phyloP scores from a whole-genome alignment of 2,888 invertebrate species.

The Baronia brevicornis region DNA sequence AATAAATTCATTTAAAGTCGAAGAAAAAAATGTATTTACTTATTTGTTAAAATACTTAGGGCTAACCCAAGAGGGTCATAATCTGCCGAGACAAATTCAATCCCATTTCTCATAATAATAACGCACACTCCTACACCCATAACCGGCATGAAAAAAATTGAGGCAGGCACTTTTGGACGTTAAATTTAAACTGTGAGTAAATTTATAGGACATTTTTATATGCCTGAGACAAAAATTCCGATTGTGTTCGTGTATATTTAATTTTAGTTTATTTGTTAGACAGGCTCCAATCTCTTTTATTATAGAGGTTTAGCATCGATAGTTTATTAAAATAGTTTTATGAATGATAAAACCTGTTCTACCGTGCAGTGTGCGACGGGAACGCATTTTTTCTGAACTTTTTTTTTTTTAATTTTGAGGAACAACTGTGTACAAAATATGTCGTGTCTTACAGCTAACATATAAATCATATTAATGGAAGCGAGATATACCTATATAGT shows the following conservation, averaged over 20 bases:
- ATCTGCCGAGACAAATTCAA: conserved; percentile 55
- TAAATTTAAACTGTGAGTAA: conserved; percentile 74
- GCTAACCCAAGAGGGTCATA: conserved; percentile 22
- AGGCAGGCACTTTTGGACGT: conserved; percentile 73
- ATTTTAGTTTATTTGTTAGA: conserved; percentile 74
- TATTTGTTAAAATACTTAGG: conserved; percentile 12
- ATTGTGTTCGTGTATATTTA: conserved; percentile 74
- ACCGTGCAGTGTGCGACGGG: conserved; percentile 31
- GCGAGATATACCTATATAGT: too few species aligned
- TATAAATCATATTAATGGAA: too few species aligned
- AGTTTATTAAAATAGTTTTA: conserved; percentile 71
- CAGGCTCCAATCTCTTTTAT: conserved; percentile 67
- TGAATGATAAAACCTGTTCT: conserved; percentile 65
- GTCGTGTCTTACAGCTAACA: conserved; percentile 5
- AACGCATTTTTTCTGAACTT: conserved; percentile 35
- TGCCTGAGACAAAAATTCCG: conserved; percentile 74
- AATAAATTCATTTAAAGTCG: too few species aligned
- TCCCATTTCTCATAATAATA: conserved; percentile 72
- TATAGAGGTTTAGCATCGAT: conserved; percentile 62
- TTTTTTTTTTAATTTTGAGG: conserved; percentile 13
- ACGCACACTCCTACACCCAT: conserved; percentile 62
- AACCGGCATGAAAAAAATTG: conserved; percentile 65
- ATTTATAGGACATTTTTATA: conserved; percentile 76
- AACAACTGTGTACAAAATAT: conserved; percentile 8
- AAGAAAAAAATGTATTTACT: conserved; percentile 8